phyloP scores from a whole-genome alignment of 2,797 vertebrate genomes.

The Amphiprion clarkii region DNA sequence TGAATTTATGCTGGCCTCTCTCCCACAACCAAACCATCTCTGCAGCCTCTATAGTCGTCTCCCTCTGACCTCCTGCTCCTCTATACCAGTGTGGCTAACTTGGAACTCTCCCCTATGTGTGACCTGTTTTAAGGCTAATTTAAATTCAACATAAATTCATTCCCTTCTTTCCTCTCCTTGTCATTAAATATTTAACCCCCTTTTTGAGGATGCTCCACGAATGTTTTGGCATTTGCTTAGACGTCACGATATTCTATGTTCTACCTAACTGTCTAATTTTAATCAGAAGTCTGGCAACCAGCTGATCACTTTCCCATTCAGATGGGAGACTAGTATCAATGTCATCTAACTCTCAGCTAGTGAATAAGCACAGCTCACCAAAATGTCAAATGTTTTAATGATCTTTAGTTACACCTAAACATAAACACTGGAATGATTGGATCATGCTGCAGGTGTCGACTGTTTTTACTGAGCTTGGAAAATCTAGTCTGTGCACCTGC shows the following conservation, averaged over 20 bases:
- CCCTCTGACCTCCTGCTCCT: slow-evolving; percentile 30
- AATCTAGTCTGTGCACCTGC: no score
- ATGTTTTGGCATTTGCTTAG: slow-evolving; percentile 1
- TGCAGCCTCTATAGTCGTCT: neutral
- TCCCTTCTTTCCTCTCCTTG: slow-evolving; percentile 14
- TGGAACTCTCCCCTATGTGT: slow-evolving; percentile 21
- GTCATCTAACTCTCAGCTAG: neutral
- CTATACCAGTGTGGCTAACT: neutral
- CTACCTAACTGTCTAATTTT: neutral
- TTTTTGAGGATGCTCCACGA: slow-evolving; percentile 5
- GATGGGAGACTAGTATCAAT: neutral
- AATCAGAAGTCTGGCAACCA: neutral
- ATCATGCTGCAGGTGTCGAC: no score
- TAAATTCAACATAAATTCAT: slow-evolving; percentile 7
- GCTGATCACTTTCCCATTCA: no score
- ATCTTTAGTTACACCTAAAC: neutral
- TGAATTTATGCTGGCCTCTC: slow-evolving; percentile 51
- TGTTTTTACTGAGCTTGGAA: no score
- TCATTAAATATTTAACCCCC: neutral
- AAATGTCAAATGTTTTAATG: neutral
- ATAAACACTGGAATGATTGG: neutral
- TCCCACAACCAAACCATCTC: slow-evolving; percentile 39
- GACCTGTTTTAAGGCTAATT: slow-evolving; percentile 23
- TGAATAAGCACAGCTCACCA: neutral
- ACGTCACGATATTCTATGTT: neutral